Evolutionary conservation across 2,888 invertebrate species (phyloP).

Genomic region (Deilephila porcellus): DNA sequence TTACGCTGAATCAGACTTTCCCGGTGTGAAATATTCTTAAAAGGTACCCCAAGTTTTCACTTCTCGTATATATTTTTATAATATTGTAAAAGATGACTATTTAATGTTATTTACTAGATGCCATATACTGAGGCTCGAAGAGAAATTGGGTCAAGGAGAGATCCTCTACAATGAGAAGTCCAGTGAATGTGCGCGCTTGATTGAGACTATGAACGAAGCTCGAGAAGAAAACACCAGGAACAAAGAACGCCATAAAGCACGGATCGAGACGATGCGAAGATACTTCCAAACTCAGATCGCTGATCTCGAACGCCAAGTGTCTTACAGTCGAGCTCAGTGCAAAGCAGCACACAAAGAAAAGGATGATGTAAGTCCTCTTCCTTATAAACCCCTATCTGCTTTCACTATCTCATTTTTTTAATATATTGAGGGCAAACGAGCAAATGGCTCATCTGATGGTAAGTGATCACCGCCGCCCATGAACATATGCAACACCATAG

Average conservation of each 20-base stretch:
- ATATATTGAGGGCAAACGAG: too few species aligned
- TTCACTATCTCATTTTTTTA: background rate
- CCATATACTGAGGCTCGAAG: slow-evolving; percentile 60
- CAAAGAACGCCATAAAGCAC: slow-evolving; percentile 60
- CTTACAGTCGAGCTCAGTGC: slow-evolving; percentile 71
- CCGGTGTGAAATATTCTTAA: too few species aligned
- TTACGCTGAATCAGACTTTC: too few species aligned
- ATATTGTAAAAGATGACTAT: too few species aligned
- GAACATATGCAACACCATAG: too few species aligned
- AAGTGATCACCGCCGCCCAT: too few species aligned
- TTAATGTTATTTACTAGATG: slow-evolving; percentile 48
- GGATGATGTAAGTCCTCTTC: slow-evolving; percentile 61
- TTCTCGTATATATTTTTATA: background rate
- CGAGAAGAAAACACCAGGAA: slow-evolving; percentile 60
- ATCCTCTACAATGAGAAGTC: slow-evolving; percentile 61
- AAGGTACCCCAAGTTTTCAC: too few species aligned
- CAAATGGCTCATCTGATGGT: too few species aligned
- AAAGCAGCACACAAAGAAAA: slow-evolving; percentile 72
- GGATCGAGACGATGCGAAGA: slow-evolving; percentile 66
- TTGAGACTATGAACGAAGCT: slow-evolving; percentile 65
- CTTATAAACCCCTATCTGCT: background rate
- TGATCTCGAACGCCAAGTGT: slow-evolving; percentile 71
- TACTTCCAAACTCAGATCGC: slow-evolving; percentile 71
- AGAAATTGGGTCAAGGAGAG: slow-evolving; percentile 64
- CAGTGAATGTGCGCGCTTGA: slow-evolving; percentile 55